Percentiles rank a stretch among this genome's conserved stretches.
Conservation (phyloP, 2,113 vertebrate genomes). For the Erpornis zantholeuca region DNA sequence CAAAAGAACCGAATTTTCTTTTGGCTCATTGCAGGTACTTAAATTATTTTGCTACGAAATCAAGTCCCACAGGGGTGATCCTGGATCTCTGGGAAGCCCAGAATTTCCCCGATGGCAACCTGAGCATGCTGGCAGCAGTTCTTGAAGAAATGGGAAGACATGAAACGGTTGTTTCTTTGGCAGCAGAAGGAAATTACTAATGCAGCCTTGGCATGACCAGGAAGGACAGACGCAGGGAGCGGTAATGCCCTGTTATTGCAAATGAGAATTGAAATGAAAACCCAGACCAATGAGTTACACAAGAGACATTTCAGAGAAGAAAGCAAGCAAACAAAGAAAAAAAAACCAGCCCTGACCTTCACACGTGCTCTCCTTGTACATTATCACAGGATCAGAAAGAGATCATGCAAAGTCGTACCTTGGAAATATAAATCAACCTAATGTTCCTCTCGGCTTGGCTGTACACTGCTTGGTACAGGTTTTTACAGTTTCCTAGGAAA, state of each 20-base stretch:
- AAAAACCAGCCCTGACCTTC: conserved; percentile 41
- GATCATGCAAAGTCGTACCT: conserved; percentile 75
- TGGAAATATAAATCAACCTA: conserved; percentile 75
- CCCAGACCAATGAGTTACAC: conserved; percentile 63
- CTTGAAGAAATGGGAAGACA: conserved; percentile 95
- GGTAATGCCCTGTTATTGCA: conserved; percentile 5
- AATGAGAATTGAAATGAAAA: conserved; percentile 46
- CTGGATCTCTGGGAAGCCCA: conserved; percentile 97
- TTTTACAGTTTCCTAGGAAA: conserved; percentile 98
- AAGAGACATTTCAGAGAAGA: conserved; percentile 50
- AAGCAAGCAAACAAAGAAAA: conserved; percentile 8
- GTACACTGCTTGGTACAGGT: conserved; percentile 88
- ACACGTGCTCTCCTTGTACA: conserved; percentile 60
- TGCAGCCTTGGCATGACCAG: not conserved
- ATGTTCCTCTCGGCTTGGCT: conserved; percentile 84
- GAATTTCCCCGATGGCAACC: conserved; percentile 93
- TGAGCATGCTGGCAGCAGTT: conserved; percentile 89
- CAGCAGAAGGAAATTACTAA: conserved; percentile 85
- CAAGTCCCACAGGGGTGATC: conserved; percentile 92
- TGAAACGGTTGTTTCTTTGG: conserved; percentile 83
- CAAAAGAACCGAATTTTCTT: not conserved
- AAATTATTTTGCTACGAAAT: conserved; percentile 96
- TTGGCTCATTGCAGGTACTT: conserved; percentile 81
- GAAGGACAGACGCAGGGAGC: conserved; percentile 44
- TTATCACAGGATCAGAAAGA: conserved; percentile 67